A percentile compares a stretch with the other conserved stretches of the same genome.
These are phyloP conservation scores for Megamerina dolium DNA, from an alignment of 2,888 invertebrate species.

Conservation along the genomic window DNA sequence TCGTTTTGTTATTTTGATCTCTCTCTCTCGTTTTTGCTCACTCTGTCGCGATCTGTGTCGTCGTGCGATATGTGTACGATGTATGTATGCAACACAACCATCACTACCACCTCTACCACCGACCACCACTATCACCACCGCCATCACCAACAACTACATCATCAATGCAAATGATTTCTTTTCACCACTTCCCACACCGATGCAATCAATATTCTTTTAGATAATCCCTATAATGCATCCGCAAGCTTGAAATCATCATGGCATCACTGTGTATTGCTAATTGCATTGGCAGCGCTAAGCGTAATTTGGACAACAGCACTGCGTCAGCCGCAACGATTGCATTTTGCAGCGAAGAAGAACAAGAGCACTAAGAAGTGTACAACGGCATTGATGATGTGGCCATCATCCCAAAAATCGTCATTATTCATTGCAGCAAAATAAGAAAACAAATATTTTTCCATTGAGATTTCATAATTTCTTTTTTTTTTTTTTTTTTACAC, in stretches of 20 bases:
- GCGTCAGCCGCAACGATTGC: neutral
- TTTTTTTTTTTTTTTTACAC: no score
- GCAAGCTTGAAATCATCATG: conserved; percentile 16
- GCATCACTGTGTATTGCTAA: conserved; percentile 16
- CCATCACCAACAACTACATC: conserved; percentile 6
- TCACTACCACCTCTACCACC: neutral
- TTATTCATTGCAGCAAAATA: no score
- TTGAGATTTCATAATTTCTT: no score
- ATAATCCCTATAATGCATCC: conserved; percentile 35
- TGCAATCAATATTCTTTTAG: conserved; percentile 26
- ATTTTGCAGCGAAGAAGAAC: no score
- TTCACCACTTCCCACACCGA: conserved; percentile 11
- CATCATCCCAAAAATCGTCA: no score
- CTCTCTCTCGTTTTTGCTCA: no score
- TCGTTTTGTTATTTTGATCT: no score
- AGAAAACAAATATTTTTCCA: no score
- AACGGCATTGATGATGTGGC: no score
- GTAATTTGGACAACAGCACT: conserved; percentile 3
- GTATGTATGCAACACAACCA: neutral
- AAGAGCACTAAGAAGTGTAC: no score
- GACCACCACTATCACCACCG: conserved; percentile 12
- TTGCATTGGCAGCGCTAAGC: conserved; percentile 15
- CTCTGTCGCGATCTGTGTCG: conserved; percentile 4
- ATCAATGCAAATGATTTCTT: conserved; percentile 8
- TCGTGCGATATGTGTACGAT: no score